Percentiles rank a stretch among this genome's conserved stretches.
These are phyloP conservation scores for Trachelus troglodyta DNA, from an alignment of 2,888 invertebrate species.

Conservation along the genomic window DNA sequence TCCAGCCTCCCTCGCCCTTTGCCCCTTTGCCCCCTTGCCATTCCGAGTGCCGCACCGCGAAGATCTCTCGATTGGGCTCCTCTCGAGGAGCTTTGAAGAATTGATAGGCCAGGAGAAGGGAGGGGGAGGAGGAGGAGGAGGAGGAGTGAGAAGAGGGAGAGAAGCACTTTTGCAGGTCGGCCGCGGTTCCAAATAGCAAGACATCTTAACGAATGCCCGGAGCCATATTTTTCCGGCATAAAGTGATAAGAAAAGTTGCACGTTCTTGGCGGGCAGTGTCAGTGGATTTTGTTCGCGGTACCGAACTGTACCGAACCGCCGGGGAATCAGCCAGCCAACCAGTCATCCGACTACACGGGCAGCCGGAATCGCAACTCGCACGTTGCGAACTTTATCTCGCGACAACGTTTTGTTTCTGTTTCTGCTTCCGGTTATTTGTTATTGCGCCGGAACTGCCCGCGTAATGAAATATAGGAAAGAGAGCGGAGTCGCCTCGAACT, in stretches of 20 bases:
- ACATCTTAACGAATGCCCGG: conserved; percentile 29
- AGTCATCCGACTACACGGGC: not conserved
- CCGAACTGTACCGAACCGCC: too few relatives aligned
- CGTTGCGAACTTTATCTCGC: conserved; percentile 36
- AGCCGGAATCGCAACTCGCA: conserved; percentile 2
- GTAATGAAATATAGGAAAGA: conserved; percentile 50
- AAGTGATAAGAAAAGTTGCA: conserved; percentile 35
- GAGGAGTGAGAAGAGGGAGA: too few relatives aligned
- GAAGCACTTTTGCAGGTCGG: too few relatives aligned
- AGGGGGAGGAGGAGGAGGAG: too few relatives aligned
- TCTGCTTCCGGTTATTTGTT: conserved; percentile 48
- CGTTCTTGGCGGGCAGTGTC: conserved; percentile 22
- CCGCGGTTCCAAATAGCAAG: conserved; percentile 10
- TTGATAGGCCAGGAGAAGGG: too few relatives aligned
- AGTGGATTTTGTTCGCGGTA: too few relatives aligned
- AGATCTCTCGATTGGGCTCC: too few relatives aligned
- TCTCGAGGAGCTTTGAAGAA: too few relatives aligned
- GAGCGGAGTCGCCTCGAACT: not conserved
- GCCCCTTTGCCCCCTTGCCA: too few relatives aligned
- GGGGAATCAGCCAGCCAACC: not conserved
- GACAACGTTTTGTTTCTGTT: conserved; percentile 40
- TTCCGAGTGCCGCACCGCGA: too few relatives aligned
- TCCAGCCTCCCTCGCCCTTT: too few relatives aligned
- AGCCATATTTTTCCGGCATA: conserved; percentile 34
- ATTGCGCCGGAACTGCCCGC: conserved; percentile 41